Evolutionary conservation across 2,888 invertebrate species (phyloP).

Genomic region (Eupithecia pulchellata): DNA sequence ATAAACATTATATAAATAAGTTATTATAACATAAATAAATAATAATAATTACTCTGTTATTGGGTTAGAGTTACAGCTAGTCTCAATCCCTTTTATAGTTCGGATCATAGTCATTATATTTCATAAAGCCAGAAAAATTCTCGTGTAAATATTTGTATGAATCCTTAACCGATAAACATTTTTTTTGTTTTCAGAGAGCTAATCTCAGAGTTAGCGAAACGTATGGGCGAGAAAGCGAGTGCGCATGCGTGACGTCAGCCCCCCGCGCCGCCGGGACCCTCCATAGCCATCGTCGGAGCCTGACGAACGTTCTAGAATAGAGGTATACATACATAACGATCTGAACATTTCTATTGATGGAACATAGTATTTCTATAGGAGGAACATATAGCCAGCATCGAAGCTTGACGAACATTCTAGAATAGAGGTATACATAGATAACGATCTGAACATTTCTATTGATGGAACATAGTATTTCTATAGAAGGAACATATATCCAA

Average conservation of each 20-base stretch:
- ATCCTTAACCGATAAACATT: too few species aligned
- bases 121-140: too few species aligned
- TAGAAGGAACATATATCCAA: too few species aligned
- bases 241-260: slow-evolving; percentile 56
- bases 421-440: neutral
- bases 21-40: too few species aligned
- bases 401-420: neutral
- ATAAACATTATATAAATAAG: too few species aligned
- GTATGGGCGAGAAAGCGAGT: slow-evolving; percentile 71
- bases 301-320: slow-evolving; percentile 49
- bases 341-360: slow-evolving; percentile 7
- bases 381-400: neutral
- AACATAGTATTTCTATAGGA: slow-evolving; percentile 10
- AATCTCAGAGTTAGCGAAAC: slow-evolving; percentile 74
- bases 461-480: too few species aligned
- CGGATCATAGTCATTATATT: too few species aligned
- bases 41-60: too few species aligned
- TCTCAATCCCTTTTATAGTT: too few species aligned
- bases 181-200: slow-evolving; percentile 66
- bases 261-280: slow-evolving; percentile 41
- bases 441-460: too few species aligned
- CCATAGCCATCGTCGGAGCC: slow-evolving; percentile 63
- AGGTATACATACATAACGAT: neutral
- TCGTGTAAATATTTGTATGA: too few species aligned
- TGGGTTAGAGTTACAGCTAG: too few species aligned